Evolutionary conservation across 2,888 invertebrate genomes (phyloP), one percentile per base, ranked within the genome.

Genomic region (Halictus ligatus): DNA sequence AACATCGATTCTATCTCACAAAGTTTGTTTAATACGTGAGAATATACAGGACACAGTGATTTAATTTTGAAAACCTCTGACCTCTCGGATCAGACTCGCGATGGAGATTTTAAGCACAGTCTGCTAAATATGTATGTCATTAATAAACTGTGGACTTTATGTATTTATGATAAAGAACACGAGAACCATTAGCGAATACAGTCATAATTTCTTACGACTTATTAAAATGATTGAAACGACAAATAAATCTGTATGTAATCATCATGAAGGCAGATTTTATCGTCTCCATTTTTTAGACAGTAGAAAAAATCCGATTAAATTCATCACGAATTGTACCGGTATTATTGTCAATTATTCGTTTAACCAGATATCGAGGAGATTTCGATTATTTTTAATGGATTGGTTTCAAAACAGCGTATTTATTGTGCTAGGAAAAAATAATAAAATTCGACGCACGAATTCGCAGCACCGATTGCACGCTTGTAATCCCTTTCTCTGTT

Each of bases 401-500:
- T 0, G 7, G 13, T 10, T 54, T n/a, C 6, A 29, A 60, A 13
- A 25, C 25, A 60, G 15, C 25, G 25, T 12, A 1, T 25, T 60
- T 13, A 29, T 60, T 60, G 6, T 29, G 0, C 18, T 0, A 73
- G 25, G 25, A 46, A 64, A 60, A 54, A 54, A n/a, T 54, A 54
- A n/a, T 54, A 54, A 54, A 54, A 81, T 54, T 64, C 18, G 60
- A 35, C 64, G 40, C 74, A 54, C 13, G 58, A 40, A 50, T 50
- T 48, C 73, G 7, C 25, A 35, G 46, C 58, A 29, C 13, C 81
- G 79, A 85, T 85, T 75, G 76, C 75, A 46, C 67, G 29, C 50
- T 18, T n/a, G 69, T 81, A 77, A 84, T 79, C 72, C 82, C 74
- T 46, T 60, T 75, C 79, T 78, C 54, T 80, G 58, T 73, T 64